These are phyloP conservation scores for Melipona quadrifasciata DNA, from an alignment of 1,140 invertebrate genomes.

Conservation along the genomic window DNA sequence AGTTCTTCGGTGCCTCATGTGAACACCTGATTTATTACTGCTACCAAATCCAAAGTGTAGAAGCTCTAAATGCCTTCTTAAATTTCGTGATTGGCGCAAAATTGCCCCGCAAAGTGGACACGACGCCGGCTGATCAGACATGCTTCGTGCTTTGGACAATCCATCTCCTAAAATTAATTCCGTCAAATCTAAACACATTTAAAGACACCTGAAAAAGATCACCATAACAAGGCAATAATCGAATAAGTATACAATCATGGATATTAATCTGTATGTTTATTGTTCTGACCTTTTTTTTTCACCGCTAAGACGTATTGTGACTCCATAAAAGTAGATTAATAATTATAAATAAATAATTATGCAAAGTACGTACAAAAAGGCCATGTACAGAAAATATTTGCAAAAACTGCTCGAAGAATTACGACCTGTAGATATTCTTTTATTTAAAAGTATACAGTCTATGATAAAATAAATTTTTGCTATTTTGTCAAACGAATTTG, in stretches of 20 bases:
- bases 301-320: background rate
- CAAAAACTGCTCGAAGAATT: background rate
- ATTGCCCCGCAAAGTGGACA: constrained; percentile 79
- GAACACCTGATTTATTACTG: constrained; percentile 61
- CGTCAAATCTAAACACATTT: constrained; percentile 40
- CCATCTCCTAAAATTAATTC: constrained; percentile 72
- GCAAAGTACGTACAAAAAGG: background rate
- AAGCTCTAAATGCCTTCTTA: constrained; percentile 78
- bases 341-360: constrained; percentile 7
- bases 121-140: constrained; percentile 78
- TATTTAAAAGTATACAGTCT: constrained; percentile 7
- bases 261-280: background rate
- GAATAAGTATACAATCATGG: background rate
- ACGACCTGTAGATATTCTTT: background rate
- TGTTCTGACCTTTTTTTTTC: background rate
- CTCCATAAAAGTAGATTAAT: background rate
- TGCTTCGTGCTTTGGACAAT: constrained; percentile 69
- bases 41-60: constrained; percentile 76
- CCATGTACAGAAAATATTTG: background rate
- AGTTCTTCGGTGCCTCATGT: constrained; percentile 61
- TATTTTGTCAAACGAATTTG: background rate
- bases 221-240: background rate
- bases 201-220: background rate
- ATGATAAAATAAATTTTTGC: constrained; percentile 30
- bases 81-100: constrained; percentile 78